Base-by-base conservation (phyloP, 2,113 vertebrate species). In the Elgaria multicarinata region DNA sequence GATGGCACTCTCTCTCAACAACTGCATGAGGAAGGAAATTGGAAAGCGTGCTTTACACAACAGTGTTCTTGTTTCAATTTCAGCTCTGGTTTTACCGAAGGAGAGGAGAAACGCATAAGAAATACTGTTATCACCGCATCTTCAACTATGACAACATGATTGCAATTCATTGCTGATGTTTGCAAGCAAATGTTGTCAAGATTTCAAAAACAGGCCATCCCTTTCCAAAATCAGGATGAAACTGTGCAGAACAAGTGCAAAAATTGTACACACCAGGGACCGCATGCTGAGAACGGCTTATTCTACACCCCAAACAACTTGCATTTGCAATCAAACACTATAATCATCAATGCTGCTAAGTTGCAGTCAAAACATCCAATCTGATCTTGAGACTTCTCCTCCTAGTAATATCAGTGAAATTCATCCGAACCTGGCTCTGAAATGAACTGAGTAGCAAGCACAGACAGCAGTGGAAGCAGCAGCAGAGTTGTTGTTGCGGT, bases 1-100 rank as follows among this genome's bases (percentile, higher is more conserved):
- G 97, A 92, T 96, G 96, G 96, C 96, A 93, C 92, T 89, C 92
- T 75, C 24, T 20, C 75, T 84, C 90, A 91, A 90, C 80, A 18
- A 4, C 88, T 95, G 36, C 69, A 9, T 13, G 58, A 53, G 3
- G 36, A 2, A 20, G 22, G 33, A 85, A 66, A 39, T 67, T 72
- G 53, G 81, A 3, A 0, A 74, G 13, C 0, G 26, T 1, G 0
- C 31, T 42, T 24, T n/a, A 36, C 16, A 39, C 9, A 9, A 44
- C 55, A 2, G 0, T 0, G 0, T 1, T 22, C 6, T 33, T 77
- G 7, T 33, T 77, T 8, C 58, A 20, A 33, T 78, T 2, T 42
- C 0, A 0, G 10, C 1, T 85, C 44, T 87, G 72, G 44, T 39
- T 64, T n/a, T 67, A 66, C 2, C 20, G 28, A 83, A 58, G 31